phyloP scores from a whole-genome alignment of 1,140 invertebrate genomes.

The Ceratina japonica region DNA sequence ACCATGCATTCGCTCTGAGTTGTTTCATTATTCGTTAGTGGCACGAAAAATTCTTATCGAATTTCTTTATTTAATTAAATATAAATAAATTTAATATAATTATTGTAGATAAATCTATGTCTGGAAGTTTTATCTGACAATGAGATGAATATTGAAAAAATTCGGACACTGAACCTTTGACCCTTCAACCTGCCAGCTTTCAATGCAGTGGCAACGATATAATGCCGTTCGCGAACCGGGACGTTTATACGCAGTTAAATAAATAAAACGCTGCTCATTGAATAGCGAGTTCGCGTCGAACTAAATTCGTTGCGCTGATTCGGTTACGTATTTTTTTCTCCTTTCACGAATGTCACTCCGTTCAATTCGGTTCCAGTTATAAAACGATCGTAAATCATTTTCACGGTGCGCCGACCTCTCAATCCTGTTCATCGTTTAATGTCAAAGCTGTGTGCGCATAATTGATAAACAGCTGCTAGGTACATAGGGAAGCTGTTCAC shows the following conservation, averaged over 20 bases:
- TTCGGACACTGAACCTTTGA: background rate
- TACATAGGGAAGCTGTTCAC: no score
- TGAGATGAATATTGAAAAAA: background rate
- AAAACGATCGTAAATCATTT: conserved; percentile 3
- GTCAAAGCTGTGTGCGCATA: background rate
- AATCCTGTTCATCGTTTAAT: background rate
- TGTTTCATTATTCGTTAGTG: no score
- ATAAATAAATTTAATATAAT: no score
- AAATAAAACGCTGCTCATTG: background rate
- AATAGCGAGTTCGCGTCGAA: background rate
- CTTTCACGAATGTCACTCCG: background rate
- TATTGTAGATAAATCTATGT: no score
- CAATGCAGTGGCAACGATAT: background rate
- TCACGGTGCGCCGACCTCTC: background rate
- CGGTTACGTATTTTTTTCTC: background rate
- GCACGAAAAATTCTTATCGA: no score
- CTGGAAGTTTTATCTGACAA: no score
- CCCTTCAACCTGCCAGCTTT: background rate
- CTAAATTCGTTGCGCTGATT: background rate
- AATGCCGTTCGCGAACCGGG: background rate
- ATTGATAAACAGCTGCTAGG: background rate
- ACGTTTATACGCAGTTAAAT: conserved; percentile 2
- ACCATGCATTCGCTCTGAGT: no score
- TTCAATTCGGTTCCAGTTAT: background rate
- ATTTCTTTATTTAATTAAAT: no score